Evolutionary conservation across 1,140 invertebrate species (phyloP).

Genomic region (Caerostris extrusa): DNA sequence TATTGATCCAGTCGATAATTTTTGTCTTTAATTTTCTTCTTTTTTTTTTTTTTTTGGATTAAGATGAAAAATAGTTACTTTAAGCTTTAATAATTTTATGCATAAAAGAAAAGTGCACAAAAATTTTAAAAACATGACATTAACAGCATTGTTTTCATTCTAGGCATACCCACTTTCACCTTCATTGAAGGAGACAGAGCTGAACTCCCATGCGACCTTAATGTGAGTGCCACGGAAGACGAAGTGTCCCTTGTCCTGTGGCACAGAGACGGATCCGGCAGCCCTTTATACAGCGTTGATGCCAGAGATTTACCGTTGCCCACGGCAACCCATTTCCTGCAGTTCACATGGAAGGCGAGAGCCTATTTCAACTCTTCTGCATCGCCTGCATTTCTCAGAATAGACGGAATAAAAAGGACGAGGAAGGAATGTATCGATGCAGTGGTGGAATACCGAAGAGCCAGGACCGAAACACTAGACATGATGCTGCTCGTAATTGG

Average conservation of each 20-base stretch:
- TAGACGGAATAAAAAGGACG: constrained; percentile 85
- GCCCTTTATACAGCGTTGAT: constrained; percentile 79
- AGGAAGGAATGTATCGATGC: constrained; percentile 93
- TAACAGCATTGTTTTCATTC: background rate
- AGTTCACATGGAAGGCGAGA: constrained; percentile 55
- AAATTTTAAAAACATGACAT: no score
- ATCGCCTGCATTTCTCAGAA: constrained; percentile 65
- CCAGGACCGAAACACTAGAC: constrained; percentile 86
- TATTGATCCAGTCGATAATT: no score
- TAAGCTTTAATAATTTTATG: no score
- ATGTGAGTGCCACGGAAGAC: constrained; percentile 83
- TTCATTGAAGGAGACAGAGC: constrained; percentile 88
- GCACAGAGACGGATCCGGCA: constrained; percentile 86
- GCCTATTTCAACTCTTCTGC: constrained; percentile 69
- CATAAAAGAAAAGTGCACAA: no score
- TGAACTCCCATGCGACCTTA: constrained; percentile 90
- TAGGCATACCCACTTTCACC: constrained; percentile 74
- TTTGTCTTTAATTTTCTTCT: no score
- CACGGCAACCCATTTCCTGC: constrained; percentile 78
- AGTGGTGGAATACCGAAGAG: constrained; percentile 94
- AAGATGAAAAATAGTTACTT: no score
- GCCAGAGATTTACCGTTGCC: constrained; percentile 78
- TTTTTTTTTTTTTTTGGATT: no score
- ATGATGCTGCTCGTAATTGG: constrained; percentile 78
- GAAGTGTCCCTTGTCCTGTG: constrained; percentile 89